Percentiles rank a stretch among this genome's conserved stretches.
Conservation (phyloP, 2,888 invertebrate genomes). For the Polietes domitor region DNA sequence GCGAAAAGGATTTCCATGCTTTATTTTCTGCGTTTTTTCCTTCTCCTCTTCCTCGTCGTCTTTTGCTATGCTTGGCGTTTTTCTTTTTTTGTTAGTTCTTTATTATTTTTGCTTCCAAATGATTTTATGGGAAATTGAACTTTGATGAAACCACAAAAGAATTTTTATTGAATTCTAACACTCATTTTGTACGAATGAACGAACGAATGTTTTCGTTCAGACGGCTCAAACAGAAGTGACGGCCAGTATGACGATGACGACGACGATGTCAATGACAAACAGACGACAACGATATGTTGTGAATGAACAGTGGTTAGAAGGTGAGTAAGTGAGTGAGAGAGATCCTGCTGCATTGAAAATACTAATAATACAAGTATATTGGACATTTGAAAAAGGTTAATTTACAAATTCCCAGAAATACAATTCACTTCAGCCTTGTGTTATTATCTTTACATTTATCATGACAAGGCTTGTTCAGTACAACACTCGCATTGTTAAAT, state of each 20-base stretch:
- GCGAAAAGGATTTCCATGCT: constrained; percentile 23
- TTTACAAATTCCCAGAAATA: too few species aligned
- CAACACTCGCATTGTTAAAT: too few species aligned
- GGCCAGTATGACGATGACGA: neutral
- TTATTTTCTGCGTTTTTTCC: neutral
- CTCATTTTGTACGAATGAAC: constrained; percentile 29
- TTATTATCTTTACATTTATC: too few species aligned
- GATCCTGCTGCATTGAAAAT: neutral
- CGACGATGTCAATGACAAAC: neutral
- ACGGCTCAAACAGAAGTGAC: neutral
- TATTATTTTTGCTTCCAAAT: constrained; percentile 33
- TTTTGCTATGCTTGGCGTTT: neutral
- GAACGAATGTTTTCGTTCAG: constrained; percentile 8
- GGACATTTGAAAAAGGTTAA: too few species aligned
- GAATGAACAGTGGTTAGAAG: neutral
- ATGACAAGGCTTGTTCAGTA: too few species aligned
- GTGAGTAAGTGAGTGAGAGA: neutral
- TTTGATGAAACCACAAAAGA: constrained; percentile 60
- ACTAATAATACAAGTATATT: too few species aligned
- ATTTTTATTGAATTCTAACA: constrained; percentile 59
- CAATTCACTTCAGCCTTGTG: too few species aligned
- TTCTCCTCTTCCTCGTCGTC: neutral
- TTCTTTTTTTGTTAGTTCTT: constrained; percentile 5
- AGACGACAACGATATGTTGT: too few species aligned
- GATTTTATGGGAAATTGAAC: constrained; percentile 62